Conservation (phyloP, 2,888 invertebrate genomes). For the Thumatha senex region DNA sequence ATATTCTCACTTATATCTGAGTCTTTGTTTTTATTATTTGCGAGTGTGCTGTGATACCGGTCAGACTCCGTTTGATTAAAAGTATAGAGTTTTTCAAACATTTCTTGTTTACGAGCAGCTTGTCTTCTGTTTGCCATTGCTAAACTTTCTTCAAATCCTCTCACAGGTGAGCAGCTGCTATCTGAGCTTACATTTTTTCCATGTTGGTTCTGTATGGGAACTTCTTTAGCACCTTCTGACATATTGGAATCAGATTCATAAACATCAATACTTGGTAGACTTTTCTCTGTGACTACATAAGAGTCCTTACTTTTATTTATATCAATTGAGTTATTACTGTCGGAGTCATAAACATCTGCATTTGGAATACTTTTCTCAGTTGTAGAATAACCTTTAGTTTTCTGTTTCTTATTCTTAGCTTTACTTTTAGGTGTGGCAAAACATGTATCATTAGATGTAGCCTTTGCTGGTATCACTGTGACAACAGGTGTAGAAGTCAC, state of each 20-base stretch:
- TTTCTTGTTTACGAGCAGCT: slow-evolving; percentile 15
- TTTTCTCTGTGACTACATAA: slow-evolving; percentile 67
- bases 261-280: slow-evolving; percentile 74
- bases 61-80: slow-evolving; percentile 62
- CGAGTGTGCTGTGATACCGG: background rate
- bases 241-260: slow-evolving; percentile 82
- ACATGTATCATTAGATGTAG: slow-evolving; percentile 49
- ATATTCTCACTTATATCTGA: slow-evolving; percentile 62
- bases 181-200: slow-evolving; percentile 45
- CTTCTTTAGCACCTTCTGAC: slow-evolving; percentile 50
- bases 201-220: slow-evolving; percentile 19
- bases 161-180: slow-evolving; percentile 33
- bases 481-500: slow-evolving; percentile 57
- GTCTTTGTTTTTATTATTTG: slow-evolving; percentile 1
- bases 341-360: slow-evolving; percentile 83
- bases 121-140: slow-evolving; percentile 32
- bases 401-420: slow-evolving; percentile 71
- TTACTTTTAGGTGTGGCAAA: slow-evolving; percentile 79
- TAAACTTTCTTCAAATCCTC: slow-evolving; percentile 17
- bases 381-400: slow-evolving; percentile 62
- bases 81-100: slow-evolving; percentile 34
- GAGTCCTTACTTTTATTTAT: slow-evolving; percentile 48
- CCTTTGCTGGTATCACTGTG: slow-evolving; percentile 30
- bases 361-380: slow-evolving; percentile 64
- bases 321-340: slow-evolving; percentile 75